Conservation (phyloP, 92 coral and sea anemone genomes). For the Actinernus sp. region DNA sequence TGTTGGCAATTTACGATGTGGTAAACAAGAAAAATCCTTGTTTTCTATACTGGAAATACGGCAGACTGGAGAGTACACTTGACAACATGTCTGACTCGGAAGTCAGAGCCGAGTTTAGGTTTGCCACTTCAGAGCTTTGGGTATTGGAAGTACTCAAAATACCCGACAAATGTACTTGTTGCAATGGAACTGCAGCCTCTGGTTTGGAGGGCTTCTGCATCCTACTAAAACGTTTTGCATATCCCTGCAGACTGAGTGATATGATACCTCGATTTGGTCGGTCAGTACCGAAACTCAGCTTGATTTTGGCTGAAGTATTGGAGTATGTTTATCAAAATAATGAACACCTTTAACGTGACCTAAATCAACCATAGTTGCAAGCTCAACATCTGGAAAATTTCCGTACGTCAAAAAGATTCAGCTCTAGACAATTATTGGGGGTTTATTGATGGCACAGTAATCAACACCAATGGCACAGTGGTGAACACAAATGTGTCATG, state of each 20-base stretch:
- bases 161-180: slow-evolving; percentile 48
- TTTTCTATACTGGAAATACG: slow-evolving; percentile 47
- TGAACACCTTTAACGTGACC: slow-evolving; percentile 30
- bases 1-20: too few species aligned
- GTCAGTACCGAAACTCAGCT: slow-evolving; percentile 56
- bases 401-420: slow-evolving; percentile 50
- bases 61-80: slow-evolving; percentile 22
- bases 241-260: slow-evolving; percentile 61
- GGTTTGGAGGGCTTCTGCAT: slow-evolving; percentile 45
- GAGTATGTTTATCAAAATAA: slow-evolving; percentile 14
- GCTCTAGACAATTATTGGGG: slow-evolving; percentile 81
- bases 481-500: slow-evolving; percentile 52
- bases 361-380: slow-evolving; percentile 63
- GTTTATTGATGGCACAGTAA: slow-evolving; percentile 69
- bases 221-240: slow-evolving; percentile 43
- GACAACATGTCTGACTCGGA: slow-evolving; percentile 49
- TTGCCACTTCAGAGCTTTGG: slow-evolving; percentile 32
- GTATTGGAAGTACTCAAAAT: slow-evolving; percentile 49
- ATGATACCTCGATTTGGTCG: slow-evolving; percentile 65
- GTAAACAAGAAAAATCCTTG: slow-evolving; percentile 34
- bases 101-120: slow-evolving; percentile 49
- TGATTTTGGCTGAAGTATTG: slow-evolving; percentile 30
- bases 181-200: slow-evolving; percentile 64
- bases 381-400: slow-evolving; percentile 47
- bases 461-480: slow-evolving; percentile 65